These are phyloP conservation scores for Acanthurus leucopareius DNA, from an alignment of 2,797 vertebrate genomes.

Conservation along the genomic window DNA sequence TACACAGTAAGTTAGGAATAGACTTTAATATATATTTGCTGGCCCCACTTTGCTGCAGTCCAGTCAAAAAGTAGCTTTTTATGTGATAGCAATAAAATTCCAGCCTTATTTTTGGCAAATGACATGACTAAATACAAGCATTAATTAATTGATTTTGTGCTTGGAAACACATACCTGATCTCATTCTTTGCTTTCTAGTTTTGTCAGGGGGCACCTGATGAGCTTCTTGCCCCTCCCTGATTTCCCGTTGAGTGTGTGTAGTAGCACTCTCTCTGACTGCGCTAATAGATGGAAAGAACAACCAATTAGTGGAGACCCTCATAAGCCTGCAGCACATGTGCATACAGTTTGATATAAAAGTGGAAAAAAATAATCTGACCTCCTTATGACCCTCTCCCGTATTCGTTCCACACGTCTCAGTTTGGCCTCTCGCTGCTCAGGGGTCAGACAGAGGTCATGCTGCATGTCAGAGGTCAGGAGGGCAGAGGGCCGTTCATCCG, in stretches of 20 bases:
- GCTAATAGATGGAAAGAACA: conserved; percentile 72
- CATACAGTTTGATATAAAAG: background rate
- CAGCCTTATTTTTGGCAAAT: background rate
- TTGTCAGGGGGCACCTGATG: conserved; percentile 58
- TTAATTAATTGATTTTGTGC: background rate
- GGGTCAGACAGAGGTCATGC: conserved; percentile 68
- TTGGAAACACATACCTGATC: conserved; percentile 62
- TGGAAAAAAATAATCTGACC: conserved; percentile 62
- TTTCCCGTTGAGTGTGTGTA: conserved; percentile 58
- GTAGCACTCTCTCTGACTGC: conserved; percentile 80
- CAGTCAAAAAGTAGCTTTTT: background rate
- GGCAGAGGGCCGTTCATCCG: conserved; percentile 42
- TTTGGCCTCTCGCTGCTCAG: conserved; percentile 83
- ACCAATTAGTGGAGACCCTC: conserved; percentile 11
- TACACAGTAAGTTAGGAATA: background rate
- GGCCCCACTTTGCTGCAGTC: background rate
- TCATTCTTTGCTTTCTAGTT: conserved; percentile 51
- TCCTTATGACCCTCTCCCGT: conserved; percentile 81
- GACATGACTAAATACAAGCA: background rate
- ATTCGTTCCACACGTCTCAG: conserved; percentile 83
- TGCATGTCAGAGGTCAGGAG: conserved; percentile 61
- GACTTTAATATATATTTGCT: background rate
- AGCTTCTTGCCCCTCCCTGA: conserved; percentile 57
- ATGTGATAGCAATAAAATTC: background rate
- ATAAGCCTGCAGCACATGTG: background rate